Conservation (phyloP, 2,113 vertebrate genomes). For the Hippotragus niger region DNA sequence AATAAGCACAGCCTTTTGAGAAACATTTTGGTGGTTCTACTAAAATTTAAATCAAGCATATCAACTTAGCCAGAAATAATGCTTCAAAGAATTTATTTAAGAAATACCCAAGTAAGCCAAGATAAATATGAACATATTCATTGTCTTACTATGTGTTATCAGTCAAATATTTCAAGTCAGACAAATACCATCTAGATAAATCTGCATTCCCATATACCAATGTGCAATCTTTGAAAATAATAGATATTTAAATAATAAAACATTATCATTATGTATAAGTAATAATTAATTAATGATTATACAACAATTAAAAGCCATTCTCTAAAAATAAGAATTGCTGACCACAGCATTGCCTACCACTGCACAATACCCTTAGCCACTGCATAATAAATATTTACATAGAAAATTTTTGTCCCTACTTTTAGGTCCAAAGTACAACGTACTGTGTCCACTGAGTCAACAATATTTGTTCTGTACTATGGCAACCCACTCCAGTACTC, state of each 20-base stretch:
- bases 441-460: not conserved
- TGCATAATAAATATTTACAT: not conserved
- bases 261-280: not conserved
- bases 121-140: not conserved
- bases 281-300: not conserved
- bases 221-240: not conserved
- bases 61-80: not conserved
- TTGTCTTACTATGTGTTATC: not conserved
- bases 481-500: too few relatives aligned
- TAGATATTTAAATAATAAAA: not conserved
- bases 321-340: not conserved
- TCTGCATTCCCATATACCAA: not conserved
- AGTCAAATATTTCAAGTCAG: not conserved
- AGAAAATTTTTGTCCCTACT: not conserved
- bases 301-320: not conserved
- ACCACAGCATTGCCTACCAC: not conserved
- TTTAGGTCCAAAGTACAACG: not conserved
- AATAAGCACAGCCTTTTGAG: not conserved
- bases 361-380: not conserved
- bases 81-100: conserved; percentile 1
- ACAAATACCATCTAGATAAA: not conserved
- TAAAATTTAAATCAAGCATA: not conserved
- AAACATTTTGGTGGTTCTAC: not conserved
- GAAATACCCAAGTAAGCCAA: not conserved
- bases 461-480: not conserved